Base-by-base conservation (phyloP, 2,888 invertebrate genomes). In the Drosophila colorata region DNA sequence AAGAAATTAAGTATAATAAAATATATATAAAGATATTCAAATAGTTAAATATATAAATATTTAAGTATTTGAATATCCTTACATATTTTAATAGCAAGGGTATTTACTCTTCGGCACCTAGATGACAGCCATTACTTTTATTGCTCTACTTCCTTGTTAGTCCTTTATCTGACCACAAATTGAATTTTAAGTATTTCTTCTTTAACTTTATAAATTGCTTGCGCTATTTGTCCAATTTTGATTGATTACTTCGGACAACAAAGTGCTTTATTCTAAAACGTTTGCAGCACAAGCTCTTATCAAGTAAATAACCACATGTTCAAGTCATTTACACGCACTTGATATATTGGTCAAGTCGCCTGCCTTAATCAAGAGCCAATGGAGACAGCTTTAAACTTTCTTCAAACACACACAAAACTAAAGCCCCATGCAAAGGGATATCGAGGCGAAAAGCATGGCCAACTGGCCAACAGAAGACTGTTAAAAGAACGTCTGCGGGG, bases 161-260 rank as follows among this genome's bases (percentile, higher is more conserved):
- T 25, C 48, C 35, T 48, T 44, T 20, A 43, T 11, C 20, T 11
- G 25, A 7, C 18, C 28, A 46, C 33, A 74, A 82, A 72, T 69
- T 65, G 57, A 75, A 75, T 75, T 78, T 74, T 43, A 58, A 53
- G 44, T 18, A 38, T 31, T 33, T 25, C 40, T 57, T 35, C n/a
- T 40, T 35, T 18, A 11, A 40, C 49, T 48, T 40, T 14, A 9
- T 7, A 40, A 69, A 44, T 25, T 43, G 33, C 18, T 28, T 28
- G 14, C n/a, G 14, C 11, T n/a, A 11, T 48, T 48, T 40, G 13
- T n/a, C 40, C 43, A 48, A 14, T 46, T 55, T 37, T 37, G 18
- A 49, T 63, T 51, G 63, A 52, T 60, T 61, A 18, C 46, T 31
- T 23, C 1, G 4, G 5, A 11, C 7, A 51, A 51, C 14, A 9